These are phyloP conservation scores for Tupaia chinensis DNA, from an alignment of 2,113 vertebrate genomes.

Conservation along the genomic window DNA sequence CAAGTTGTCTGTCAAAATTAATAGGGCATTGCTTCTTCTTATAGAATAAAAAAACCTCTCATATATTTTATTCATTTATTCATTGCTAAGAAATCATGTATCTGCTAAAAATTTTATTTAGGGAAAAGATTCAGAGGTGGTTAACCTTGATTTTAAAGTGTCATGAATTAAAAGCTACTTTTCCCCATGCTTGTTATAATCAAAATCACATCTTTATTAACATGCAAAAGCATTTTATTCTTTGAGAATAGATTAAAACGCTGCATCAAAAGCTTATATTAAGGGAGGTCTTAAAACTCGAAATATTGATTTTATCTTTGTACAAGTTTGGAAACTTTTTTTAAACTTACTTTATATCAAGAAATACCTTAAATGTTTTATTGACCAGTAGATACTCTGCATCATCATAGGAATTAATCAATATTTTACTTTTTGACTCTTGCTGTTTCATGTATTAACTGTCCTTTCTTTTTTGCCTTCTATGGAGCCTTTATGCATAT, in stretches of 20 bases:
- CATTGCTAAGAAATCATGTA: constrained; percentile 86
- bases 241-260: constrained; percentile 49
- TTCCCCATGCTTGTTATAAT: constrained; percentile 45
- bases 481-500: neutral
- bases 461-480: neutral
- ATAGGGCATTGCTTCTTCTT: constrained; percentile 88
- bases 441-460: constrained; percentile 41
- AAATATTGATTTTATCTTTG: constrained; percentile 43
- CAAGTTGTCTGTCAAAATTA: constrained; percentile 91
- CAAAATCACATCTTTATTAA: constrained; percentile 52
- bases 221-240: constrained; percentile 40
- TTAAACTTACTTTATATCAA: constrained; percentile 67
- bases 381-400: neutral
- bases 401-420: constrained; percentile 68
- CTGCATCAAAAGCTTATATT: neutral
- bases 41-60: constrained; percentile 73
- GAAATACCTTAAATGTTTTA: constrained; percentile 58
- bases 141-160: constrained; percentile 77
- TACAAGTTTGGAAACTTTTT: neutral
- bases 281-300: constrained; percentile 20
- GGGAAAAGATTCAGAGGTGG: constrained; percentile 76
- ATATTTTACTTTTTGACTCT: constrained; percentile 67
- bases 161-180: constrained; percentile 58
- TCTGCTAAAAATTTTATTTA: constrained; percentile 88
- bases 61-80: constrained; percentile 89